A percentile compares a stretch with the other conserved stretches of the same genome.
These are phyloP conservation scores for Parnassius mnemosyne DNA, from an alignment of 2,888 invertebrate genomes.

Conservation along the genomic window DNA sequence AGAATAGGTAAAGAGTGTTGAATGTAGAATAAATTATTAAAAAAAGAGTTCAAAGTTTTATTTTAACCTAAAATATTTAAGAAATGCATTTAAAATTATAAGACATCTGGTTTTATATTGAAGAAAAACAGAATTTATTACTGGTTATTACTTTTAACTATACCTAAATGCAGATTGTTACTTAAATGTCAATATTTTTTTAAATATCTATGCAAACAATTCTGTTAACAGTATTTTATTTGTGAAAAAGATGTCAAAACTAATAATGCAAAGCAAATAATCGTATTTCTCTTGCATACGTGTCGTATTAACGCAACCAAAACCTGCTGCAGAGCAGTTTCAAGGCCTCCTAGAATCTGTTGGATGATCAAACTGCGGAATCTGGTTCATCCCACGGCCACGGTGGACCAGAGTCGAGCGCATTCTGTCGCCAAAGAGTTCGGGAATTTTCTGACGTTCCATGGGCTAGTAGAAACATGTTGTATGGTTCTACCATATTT, in stretches of 20 bases:
- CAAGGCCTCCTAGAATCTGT: slow-evolving; percentile 10
- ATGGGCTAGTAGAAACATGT: slow-evolving; percentile 64
- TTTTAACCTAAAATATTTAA: too few species aligned
- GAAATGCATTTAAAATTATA: too few species aligned
- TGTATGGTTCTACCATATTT: slow-evolving; percentile 71
- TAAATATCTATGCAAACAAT: too few species aligned
- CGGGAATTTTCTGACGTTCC: slow-evolving; percentile 57
- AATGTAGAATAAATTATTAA: slow-evolving; percentile 24
- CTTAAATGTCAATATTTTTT: too few species aligned
- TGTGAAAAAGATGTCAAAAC: too few species aligned
- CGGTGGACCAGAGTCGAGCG: slow-evolving; percentile 68
- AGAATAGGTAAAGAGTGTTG: slow-evolving; percentile 22
- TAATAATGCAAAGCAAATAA: background rate
- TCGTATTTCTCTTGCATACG: background rate
- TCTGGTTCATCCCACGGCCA: slow-evolving; percentile 77
- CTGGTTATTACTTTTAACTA: too few species aligned
- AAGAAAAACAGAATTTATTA: too few species aligned
- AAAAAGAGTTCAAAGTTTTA: background rate
- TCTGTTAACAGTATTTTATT: too few species aligned
- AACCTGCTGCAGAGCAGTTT: slow-evolving; percentile 22
- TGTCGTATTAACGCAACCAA: slow-evolving; percentile 24
- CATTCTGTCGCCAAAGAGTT: slow-evolving; percentile 75
- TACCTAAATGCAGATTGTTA: too few species aligned
- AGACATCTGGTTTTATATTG: too few species aligned
- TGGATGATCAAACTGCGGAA: slow-evolving; percentile 62